A percentile compares a stretch with the other conserved stretches of the same genome.
phyloP scores from a whole-genome alignment of 1,140 invertebrate genomes.

The Drosophila trapezifrons region DNA sequence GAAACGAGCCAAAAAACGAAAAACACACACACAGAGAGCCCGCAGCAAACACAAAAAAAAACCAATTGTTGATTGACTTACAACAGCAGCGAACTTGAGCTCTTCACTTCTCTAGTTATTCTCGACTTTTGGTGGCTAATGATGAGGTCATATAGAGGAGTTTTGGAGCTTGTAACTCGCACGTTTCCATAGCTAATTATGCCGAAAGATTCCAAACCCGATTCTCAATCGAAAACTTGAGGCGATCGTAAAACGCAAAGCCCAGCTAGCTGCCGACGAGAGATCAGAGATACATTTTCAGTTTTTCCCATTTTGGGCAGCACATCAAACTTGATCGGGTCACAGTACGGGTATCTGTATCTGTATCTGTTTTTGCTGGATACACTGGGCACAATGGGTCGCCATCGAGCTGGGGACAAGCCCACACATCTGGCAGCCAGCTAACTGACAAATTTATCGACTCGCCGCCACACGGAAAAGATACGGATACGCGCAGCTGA shows the following conservation, averaged over 20 bases:
- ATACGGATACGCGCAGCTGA: constrained; percentile 76
- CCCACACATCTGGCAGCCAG: constrained; percentile 42
- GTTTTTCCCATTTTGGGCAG: constrained; percentile 34
- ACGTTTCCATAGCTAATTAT: constrained; percentile 50
- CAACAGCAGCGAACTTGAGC: constrained; percentile 55
- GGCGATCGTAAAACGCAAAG: constrained; percentile 26
- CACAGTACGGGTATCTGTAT: constrained; percentile 28
- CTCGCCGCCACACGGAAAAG: constrained; percentile 75
- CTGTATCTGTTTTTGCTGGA: constrained; percentile 52
- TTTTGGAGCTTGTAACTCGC: constrained; percentile 36
- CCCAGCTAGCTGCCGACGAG: not conserved
- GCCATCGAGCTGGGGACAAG: constrained; percentile 47
- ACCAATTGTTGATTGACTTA: constrained; percentile 76
- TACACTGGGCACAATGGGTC: constrained; percentile 56
- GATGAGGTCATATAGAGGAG: constrained; percentile 64
- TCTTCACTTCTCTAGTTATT: constrained; percentile 56
- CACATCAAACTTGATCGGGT: constrained; percentile 46
- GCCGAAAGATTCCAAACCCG: constrained; percentile 32
- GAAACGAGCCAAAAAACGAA: constrained; percentile 37
- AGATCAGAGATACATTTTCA: constrained; percentile 37
- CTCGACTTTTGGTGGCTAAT: constrained; percentile 35
- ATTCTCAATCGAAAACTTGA: constrained; percentile 2
- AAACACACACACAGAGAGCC: not conserved
- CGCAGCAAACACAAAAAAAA: constrained; percentile 27
- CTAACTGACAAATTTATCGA: constrained; percentile 72